Evolutionary conservation across 1,140 invertebrate species (phyloP).

Genomic region (Drosophila oshimai): DNA sequence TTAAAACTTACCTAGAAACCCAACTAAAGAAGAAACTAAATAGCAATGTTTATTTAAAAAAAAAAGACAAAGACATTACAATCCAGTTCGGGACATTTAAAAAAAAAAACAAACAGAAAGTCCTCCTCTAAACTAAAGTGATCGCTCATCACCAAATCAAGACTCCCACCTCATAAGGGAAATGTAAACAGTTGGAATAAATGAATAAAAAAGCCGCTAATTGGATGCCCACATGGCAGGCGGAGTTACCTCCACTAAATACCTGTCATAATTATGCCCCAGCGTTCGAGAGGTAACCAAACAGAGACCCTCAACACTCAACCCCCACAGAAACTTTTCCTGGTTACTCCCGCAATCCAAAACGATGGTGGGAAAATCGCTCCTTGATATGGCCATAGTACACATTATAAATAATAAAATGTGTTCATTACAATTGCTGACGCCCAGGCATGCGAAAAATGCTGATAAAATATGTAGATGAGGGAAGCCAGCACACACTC

Average conservation of each 20-base stretch:
- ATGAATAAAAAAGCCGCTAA: slow-evolving; percentile 52
- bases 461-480: slow-evolving; percentile 70
- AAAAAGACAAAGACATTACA: too few species aligned
- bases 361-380: background rate
- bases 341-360: background rate
- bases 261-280: slow-evolving; percentile 60
- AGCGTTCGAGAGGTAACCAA: slow-evolving; percentile 35
- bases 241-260: slow-evolving; percentile 29
- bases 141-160: background rate
- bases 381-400: slow-evolving; percentile 9
- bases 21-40: too few species aligned
- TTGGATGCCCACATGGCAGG: slow-evolving; percentile 41
- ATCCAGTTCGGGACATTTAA: too few species aligned
- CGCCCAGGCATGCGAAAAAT: slow-evolving; percentile 71
- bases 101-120: background rate
- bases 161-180: background rate
- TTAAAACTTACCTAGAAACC: too few species aligned
- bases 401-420: slow-evolving; percentile 70
- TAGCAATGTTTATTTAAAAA: too few species aligned
- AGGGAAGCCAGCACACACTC: slow-evolving; percentile 1
- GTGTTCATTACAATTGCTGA: slow-evolving; percentile 70
- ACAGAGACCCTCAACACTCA: slow-evolving; percentile 9
- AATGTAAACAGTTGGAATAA: slow-evolving; percentile 42
- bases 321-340: background rate
- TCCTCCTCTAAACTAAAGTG: background rate